Conservation (phyloP, 37 sponge, comb jelly and placozoan species). For the Haliclona indistincta region DNA sequence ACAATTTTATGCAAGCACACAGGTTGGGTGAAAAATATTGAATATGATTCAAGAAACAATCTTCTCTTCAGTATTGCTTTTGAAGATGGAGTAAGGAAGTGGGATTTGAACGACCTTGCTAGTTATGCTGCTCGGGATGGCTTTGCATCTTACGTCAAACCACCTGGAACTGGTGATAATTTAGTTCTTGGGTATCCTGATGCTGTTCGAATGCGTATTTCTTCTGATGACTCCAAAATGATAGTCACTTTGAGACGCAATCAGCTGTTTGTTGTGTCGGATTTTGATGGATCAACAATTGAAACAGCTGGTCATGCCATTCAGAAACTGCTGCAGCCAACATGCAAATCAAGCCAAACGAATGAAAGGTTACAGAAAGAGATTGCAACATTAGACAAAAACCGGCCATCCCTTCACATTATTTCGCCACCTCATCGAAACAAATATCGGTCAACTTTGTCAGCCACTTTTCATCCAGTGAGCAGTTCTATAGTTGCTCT, state of each 20-base stretch:
- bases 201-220: conserved; percentile 39
- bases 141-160: too few relatives aligned
- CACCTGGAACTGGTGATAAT: conserved; percentile 16
- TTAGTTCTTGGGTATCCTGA: conserved; percentile 21
- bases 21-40: conserved; percentile 71
- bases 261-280: conserved; percentile 14
- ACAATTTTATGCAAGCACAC: conserved; percentile 33
- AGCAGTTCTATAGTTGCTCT: conserved; percentile 35
- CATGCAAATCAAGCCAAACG: background rate
- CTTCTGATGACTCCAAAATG: conserved; percentile 62
- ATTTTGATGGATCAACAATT: conserved; percentile 45
- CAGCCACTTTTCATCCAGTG: conserved; percentile 47
- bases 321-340: background rate
- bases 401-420: conserved; percentile 24
- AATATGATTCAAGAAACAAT: conserved; percentile 24
- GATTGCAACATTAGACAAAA: background rate
- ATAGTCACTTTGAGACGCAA: conserved; percentile 35
- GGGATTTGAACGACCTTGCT: conserved; percentile 34
- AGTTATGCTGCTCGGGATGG: background rate
- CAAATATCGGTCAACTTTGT: conserved; percentile 42
- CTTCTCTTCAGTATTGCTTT: conserved; percentile 57
- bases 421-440: too few relatives aligned
- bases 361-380: background rate
- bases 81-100: conserved; percentile 47
- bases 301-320: background rate